A percentile compares a stretch with the other conserved stretches of the same genome.
These are phyloP conservation scores for Apodemus agrarius DNA, from an alignment of 2,797 vertebrate genomes.

Conservation along the genomic window DNA sequence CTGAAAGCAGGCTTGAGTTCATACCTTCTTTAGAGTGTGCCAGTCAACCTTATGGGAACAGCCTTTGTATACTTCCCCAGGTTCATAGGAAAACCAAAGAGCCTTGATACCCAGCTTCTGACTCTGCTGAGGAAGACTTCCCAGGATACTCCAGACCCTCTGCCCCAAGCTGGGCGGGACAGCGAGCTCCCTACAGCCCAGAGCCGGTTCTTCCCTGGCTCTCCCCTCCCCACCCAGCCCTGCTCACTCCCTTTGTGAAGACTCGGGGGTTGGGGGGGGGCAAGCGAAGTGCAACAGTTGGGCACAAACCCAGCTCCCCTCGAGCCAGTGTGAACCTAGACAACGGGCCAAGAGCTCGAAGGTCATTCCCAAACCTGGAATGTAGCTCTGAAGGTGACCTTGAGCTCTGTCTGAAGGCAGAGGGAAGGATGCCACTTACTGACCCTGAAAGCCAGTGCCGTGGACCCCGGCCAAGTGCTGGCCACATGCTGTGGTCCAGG, in stretches of 20 bases:
- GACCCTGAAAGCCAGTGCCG: neutral
- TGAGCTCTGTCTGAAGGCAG: neutral
- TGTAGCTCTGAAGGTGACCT: neutral
- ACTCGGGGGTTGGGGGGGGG: neutral
- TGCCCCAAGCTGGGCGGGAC: neutral
- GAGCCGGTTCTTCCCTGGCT: neutral
- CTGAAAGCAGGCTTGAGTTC: neutral
- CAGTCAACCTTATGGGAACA: neutral
- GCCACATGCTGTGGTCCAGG: neutral
- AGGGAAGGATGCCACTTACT: accelerated
- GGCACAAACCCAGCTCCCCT: neutral
- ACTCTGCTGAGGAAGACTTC: neutral
- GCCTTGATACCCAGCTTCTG: neutral
- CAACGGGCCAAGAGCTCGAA: neutral
- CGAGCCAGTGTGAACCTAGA: neutral
- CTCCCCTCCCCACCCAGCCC: accelerated
- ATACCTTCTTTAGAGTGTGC: too few relatives aligned
- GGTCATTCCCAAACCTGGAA: neutral
- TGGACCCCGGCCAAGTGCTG: neutral
- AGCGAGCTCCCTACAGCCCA: accelerated
- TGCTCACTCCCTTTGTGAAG: too few relatives aligned
- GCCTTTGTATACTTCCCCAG: neutral
- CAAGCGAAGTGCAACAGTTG: accelerated
- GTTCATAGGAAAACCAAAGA: neutral
- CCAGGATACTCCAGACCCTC: neutral